phyloP scores from a whole-genome alignment of 23 tunicate species.

The Trididemnum clinides region DNA sequence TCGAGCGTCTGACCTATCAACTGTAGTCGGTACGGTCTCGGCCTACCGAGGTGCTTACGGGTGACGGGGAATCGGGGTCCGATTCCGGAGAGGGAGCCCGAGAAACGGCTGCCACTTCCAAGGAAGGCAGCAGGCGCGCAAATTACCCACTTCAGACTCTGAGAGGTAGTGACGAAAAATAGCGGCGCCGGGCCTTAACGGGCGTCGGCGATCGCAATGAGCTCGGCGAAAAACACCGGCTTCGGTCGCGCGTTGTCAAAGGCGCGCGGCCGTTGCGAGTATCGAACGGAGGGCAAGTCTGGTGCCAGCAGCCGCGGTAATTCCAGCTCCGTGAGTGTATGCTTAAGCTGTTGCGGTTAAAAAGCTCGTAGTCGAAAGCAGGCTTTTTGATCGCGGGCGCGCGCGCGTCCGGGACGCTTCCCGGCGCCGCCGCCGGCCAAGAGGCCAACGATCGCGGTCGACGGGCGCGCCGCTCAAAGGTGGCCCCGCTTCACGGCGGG shows the following conservation, averaged over 20 bases:
- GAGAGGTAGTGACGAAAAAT: constrained; percentile 89
- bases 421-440: no score
- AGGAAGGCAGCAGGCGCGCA: constrained; percentile 93
- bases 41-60: constrained; percentile 64
- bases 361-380: no score
- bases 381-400: no score
- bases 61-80: constrained; percentile 81
- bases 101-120: constrained; percentile 81
- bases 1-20: constrained; percentile 57
- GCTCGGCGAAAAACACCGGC: constrained; percentile 38
- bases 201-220: constrained; percentile 77
- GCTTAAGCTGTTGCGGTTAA: no score
- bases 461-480: neutral
- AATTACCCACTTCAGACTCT: constrained; percentile 83
- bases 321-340: neutral
- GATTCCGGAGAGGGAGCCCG: constrained; percentile 27
- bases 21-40: constrained; percentile 55
- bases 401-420: no score
- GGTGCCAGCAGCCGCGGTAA: neutral
- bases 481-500: neutral
- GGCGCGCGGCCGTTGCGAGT: no score
- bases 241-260: neutral
- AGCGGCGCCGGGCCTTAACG: constrained; percentile 58
- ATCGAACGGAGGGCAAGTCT: constrained; percentile 6
- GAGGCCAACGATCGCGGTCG: no score